Conservation (phyloP, 2,888 invertebrate species). For the Troilus luridus region DNA sequence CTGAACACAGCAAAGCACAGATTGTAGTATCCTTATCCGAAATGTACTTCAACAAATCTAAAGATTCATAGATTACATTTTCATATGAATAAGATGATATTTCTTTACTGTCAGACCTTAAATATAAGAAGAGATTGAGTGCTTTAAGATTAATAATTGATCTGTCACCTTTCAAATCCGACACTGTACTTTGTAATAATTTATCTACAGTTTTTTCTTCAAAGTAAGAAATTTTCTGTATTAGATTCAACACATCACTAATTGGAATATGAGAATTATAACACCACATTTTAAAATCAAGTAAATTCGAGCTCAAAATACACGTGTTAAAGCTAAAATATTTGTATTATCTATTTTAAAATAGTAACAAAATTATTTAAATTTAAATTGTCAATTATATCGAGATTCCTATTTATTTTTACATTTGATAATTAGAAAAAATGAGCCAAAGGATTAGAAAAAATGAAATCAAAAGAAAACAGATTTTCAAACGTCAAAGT, state of each 20-base stretch:
- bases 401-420: background rate
- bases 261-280: conserved; percentile 7
- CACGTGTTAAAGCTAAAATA: background rate
- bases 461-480: background rate
- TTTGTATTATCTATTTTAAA: background rate
- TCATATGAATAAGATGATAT: background rate
- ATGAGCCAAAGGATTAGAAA: background rate
- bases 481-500: conserved; percentile 35
- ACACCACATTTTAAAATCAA: conserved; percentile 19
- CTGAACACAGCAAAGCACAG: conserved; percentile 24
- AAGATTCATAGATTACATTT: background rate
- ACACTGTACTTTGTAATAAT: background rate
- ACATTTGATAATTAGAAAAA: background rate
- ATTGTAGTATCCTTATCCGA: background rate
- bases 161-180: conserved; percentile 47
- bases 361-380: background rate
- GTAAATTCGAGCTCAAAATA: conserved; percentile 13
- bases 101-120: background rate
- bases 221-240: background rate
- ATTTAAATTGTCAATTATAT: background rate
- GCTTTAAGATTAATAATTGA: conserved; percentile 51
- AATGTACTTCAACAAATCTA: background rate
- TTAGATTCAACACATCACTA: conserved; percentile 12
- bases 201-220: conserved; percentile 48
- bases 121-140: conserved; percentile 36